Conservation (phyloP, 2,113 vertebrate genomes). For the Lycaon pictus region DNA sequence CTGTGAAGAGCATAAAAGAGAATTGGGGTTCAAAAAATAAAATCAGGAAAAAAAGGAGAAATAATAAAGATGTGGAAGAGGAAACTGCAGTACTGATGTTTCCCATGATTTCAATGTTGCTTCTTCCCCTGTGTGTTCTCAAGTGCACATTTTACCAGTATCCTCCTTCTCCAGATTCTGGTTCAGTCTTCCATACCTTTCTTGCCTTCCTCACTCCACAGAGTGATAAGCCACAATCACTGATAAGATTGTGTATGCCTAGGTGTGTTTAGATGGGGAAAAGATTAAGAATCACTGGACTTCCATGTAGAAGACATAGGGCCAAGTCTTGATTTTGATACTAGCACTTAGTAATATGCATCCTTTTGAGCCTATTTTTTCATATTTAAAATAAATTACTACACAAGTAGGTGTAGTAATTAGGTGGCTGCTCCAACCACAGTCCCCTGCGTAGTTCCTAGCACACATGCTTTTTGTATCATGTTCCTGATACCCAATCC, state of each 20-base stretch:
- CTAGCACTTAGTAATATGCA: background rate
- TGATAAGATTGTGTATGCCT: background rate
- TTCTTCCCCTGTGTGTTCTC: background rate
- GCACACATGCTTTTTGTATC: background rate
- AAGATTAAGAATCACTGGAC: background rate
- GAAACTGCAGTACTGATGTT: background rate
- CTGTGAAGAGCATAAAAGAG: background rate
- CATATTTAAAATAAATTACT: background rate
- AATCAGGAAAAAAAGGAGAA: background rate
- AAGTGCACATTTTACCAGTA: background rate
- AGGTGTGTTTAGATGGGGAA: background rate
- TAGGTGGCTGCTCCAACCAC: background rate
- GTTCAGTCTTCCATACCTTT: background rate
- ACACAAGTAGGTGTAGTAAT: background rate
- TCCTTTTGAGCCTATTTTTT: background rate
- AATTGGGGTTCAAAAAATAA: slow-evolving; percentile 49
- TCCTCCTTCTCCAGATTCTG: background rate
- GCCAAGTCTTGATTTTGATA: background rate
- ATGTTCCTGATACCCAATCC: background rate
- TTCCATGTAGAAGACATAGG: background rate
- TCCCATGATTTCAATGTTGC: background rate
- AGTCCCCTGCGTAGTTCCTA: background rate
- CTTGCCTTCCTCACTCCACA: background rate
- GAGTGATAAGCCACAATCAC: background rate
- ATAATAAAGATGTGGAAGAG: background rate